Conservation (phyloP, 2,113 vertebrate species). For the Morphnarchus princeps region DNA sequence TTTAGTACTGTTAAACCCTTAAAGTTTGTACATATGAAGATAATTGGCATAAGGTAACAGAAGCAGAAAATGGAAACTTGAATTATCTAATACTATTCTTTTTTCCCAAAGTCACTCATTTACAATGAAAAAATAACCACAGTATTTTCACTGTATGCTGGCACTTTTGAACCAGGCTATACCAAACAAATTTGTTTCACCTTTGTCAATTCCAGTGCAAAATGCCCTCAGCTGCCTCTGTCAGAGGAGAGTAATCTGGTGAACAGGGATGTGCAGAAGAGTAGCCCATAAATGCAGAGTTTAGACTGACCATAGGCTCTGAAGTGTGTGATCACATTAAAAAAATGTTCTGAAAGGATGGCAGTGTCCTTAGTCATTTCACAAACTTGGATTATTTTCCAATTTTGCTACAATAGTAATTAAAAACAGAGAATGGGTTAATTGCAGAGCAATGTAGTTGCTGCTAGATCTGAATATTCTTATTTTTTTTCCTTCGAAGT, state of each 20-base stretch:
- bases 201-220: not conserved
- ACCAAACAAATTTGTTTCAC: not conserved
- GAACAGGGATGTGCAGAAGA: not conserved
- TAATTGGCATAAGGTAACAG: not conserved
- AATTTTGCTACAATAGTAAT: not conserved
- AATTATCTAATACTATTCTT: not conserved
- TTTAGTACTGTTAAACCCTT: not conserved
- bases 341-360: not conserved
- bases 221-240: not conserved
- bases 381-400: not conserved
- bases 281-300: not conserved
- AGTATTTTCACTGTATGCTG: not conserved
- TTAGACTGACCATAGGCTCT: not conserved
- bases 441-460: not conserved
- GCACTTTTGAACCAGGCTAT: not conserved
- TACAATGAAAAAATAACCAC: not conserved
- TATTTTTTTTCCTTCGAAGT: not conserved
- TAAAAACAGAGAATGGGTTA: not conserved
- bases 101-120: not conserved
- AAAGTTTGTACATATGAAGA: not conserved
- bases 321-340: not conserved
- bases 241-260: not conserved
- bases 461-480: not conserved
- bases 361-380: not conserved
- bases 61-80: not conserved